A percentile compares a stretch with the other conserved stretches of the same genome.
phyloP scores from a whole-genome alignment of 2,888 invertebrate genomes.

The Drosophila nr. medialis region DNA sequence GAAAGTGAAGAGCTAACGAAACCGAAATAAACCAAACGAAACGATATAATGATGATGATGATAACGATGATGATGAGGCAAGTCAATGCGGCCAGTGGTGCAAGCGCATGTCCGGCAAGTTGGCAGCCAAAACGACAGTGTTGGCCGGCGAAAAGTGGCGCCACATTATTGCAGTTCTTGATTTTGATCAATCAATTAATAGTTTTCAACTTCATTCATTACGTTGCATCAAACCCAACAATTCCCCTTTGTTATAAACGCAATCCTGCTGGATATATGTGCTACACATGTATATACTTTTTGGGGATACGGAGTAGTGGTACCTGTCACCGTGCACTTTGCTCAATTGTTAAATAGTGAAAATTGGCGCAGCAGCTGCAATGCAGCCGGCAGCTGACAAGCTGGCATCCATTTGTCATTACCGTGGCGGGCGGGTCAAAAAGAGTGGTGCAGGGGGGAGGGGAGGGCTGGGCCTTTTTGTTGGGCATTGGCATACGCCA shows the following conservation, averaged over 20 bases:
- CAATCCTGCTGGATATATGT: not conserved
- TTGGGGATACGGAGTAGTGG: not conserved
- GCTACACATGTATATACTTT: not conserved
- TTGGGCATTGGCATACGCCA: conserved; percentile 40
- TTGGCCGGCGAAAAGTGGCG: conserved; percentile 26
- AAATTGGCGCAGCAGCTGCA: conserved; percentile 59
- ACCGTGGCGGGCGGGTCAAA: conserved; percentile 10
- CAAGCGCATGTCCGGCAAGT: conserved; percentile 22
- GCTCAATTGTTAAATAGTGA: conserved; percentile 42
- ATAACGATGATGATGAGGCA: conserved; percentile 4
- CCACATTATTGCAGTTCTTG: conserved; percentile 36
- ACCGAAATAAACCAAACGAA: conserved; percentile 2
- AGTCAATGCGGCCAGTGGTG: not conserved
- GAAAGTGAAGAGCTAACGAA: conserved; percentile 1
- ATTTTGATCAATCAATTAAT: conserved; percentile 76
- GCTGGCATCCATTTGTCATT: conserved; percentile 76
- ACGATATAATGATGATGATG: conserved; percentile 12
- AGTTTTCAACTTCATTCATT: conserved; percentile 69
- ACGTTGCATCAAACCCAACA: conserved; percentile 28
- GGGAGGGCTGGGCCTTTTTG: not conserved
- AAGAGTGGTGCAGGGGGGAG: not conserved
- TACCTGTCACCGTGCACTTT: conserved; percentile 8
- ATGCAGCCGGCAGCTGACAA: conserved; percentile 55
- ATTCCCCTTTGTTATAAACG: not conserved
- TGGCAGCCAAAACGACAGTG: conserved; percentile 19